Percentiles rank a stretch among this genome's conserved stretches.
Conservation (phyloP, 2,113 vertebrate species). For the Semnornis frantzii region DNA sequence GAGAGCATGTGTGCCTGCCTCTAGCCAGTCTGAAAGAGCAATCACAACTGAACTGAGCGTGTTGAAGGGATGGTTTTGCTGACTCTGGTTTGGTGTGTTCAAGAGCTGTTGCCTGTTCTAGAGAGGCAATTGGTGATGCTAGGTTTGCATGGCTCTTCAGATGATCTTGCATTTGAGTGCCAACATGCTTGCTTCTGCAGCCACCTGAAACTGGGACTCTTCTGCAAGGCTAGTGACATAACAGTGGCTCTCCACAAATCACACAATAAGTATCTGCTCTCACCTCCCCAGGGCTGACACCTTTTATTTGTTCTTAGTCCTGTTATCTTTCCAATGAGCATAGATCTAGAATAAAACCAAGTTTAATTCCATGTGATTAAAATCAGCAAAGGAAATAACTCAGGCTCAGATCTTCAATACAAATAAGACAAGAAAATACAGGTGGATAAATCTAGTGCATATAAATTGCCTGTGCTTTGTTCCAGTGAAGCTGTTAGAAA, state of each 20-base stretch:
- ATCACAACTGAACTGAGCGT: background rate
- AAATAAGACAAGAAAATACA: background rate
- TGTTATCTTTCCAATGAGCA: background rate
- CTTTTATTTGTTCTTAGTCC: background rate
- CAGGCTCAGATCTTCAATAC: background rate
- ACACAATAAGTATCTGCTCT: background rate
- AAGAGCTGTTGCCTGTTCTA: conserved; percentile 43
- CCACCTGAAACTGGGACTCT: background rate
- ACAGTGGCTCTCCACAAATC: background rate
- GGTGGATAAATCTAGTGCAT: background rate
- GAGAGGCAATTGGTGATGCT: background rate
- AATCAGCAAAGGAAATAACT: background rate
- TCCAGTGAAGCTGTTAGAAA: background rate
- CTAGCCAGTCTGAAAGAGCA: conserved; percentile 14
- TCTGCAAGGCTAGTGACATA: background rate
- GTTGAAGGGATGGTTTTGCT: conserved; percentile 23
- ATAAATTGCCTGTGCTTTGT: background rate
- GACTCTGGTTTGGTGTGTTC: conserved; percentile 12
- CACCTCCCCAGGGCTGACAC: background rate
- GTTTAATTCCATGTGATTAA: background rate
- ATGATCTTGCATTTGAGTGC: background rate
- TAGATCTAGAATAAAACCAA: background rate
- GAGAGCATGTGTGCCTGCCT: conserved; percentile 68
- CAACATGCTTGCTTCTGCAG: background rate
- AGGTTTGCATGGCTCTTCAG: conserved; percentile 62